These are phyloP conservation scores for Marmota monax DNA, from an alignment of 2,113 vertebrate species.

Conservation along the genomic window DNA sequence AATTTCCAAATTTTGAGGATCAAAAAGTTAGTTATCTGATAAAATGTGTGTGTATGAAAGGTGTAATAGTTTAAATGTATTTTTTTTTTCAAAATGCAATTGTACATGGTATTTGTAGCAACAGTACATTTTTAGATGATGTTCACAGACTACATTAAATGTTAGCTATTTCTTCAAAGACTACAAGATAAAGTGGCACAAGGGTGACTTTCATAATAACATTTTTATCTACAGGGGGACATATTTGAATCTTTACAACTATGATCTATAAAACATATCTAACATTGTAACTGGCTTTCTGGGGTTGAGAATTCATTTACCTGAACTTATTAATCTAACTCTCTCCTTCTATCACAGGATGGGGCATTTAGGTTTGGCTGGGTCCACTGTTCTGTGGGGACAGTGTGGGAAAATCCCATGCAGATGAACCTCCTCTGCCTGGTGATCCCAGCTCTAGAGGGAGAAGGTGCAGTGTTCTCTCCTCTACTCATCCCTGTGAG, in stretches of 20 bases:
- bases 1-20: constrained; percentile 19
- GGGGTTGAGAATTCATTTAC: constrained; percentile 30
- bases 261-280: neutral
- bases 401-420: accelerated
- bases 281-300: neutral
- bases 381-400: neutral
- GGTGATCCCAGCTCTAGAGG: neutral
- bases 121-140: neutral
- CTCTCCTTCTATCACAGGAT: neutral
- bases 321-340: neutral
- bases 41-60: constrained; percentile 3
- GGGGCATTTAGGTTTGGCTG: neutral
- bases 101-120: neutral
- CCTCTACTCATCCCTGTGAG: neutral
- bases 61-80: neutral
- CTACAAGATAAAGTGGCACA: neutral
- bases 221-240: neutral
- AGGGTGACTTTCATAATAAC: constrained; percentile 19
- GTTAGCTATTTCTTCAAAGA: constrained; percentile 36
- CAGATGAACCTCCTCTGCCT: neutral
- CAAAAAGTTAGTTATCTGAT: constrained; percentile 3
- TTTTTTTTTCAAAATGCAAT: neutral
- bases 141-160: neutral
- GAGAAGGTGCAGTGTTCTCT: neutral
- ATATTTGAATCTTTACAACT: constrained; percentile 26